These are phyloP conservation scores for Diadophis punctatus DNA, from an alignment of 2,113 vertebrate genomes.

Conservation along the genomic window DNA sequence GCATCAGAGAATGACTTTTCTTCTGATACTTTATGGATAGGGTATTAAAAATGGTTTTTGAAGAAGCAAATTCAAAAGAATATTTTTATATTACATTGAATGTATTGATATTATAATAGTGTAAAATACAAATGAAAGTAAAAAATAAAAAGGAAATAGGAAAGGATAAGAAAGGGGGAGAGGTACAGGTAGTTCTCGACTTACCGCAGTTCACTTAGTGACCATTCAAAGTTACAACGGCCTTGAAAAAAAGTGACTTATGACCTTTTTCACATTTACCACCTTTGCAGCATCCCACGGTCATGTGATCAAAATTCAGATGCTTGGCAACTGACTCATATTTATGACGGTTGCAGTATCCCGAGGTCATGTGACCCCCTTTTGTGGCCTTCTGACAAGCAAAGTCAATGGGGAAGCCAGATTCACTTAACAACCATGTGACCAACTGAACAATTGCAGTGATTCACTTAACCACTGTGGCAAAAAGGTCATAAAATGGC, in stretches of 20 bases:
- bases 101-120: not conserved
- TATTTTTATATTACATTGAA: not conserved
- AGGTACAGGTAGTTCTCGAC: not conserved
- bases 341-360: not conserved
- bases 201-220: not conserved
- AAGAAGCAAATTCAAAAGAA: not conserved
- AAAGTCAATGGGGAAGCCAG: not conserved
- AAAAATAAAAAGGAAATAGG: not conserved
- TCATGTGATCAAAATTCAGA: not conserved
- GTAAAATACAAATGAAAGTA: not conserved
- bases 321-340: not conserved
- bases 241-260: not conserved
- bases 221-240: not conserved
- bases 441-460: not conserved
- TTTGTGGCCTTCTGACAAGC: not conserved
- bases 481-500: not conserved
- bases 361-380: not conserved
- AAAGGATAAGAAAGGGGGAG: not conserved
- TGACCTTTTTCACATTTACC: not conserved
- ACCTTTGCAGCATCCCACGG: not conserved
- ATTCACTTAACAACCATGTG: not conserved
- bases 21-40: not conserved
- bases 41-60: not conserved
- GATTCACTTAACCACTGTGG: not conserved
- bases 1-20: not conserved